Evolutionary conservation across 2,888 invertebrate species (phyloP), one percentile per base, ranked within the genome.

Genomic region (Hoplodrina blanda): DNA sequence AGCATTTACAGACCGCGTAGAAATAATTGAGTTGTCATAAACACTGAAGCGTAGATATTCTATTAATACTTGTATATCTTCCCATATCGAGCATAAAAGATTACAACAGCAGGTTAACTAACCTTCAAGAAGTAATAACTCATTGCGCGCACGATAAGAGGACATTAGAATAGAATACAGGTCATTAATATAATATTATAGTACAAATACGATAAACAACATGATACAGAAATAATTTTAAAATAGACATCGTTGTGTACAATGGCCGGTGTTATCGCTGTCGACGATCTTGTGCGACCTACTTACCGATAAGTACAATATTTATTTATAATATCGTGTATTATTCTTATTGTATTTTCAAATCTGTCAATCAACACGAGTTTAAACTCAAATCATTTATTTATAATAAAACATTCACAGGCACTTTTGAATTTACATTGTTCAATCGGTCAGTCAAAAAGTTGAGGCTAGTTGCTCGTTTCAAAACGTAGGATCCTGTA

Each of bases 81-180:
- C 1, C 15, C 44, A n/a, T 46, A 59, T 59, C 44, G 25, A 8
- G 19, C 57, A n/a, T 53, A 19, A 19, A 41, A 59, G 11, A 62
- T 71, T 59, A 54, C 49, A 44, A 53, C 57, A 59, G 15, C 60
- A 54, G 53, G 57, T 44, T 50, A 54, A 50, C 11, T 25, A 59
- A 71, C 57, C 62, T 77, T 46, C 44, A 25, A 49, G 53, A 11
- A 59, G 57, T 30, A 61, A 73, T 56, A 44, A 62, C 53, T 59
- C 37, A 69, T 30, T 19, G 20, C 52, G 46, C 19, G 5, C 15
- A 53, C 41, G 50, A 69, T 76, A 59, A 62, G 20, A 57, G 30
- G 30, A 19, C 49, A 20, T 59, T 33, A 59, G 55, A 60, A 55
- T 76, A 60, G 19, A 69, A 60, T 25, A 49, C 54, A 60, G 52